A percentile compares a stretch with the other conserved stretches of the same genome.
phyloP scores from a whole-genome alignment of 2,888 invertebrate species.

The Encarsia formosa region DNA sequence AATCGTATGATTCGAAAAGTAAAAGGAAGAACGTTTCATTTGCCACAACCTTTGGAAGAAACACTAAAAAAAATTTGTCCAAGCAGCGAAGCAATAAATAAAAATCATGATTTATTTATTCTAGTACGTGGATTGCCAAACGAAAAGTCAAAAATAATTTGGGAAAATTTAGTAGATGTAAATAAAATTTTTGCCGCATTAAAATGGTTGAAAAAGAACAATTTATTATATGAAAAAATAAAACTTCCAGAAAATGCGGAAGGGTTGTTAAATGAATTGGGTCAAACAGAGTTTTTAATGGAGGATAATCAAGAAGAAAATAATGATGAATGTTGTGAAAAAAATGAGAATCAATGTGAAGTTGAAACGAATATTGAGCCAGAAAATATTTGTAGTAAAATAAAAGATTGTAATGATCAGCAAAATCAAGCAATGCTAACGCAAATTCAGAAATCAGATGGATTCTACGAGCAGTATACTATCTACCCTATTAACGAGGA shows the following conservation, averaged over 20 bases:
- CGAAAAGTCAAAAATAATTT: slow-evolving; percentile 34
- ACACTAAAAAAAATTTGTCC: slow-evolving; percentile 39
- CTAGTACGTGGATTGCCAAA: slow-evolving; percentile 37
- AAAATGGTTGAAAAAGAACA: slow-evolving; percentile 36
- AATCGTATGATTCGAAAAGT: slow-evolving; percentile 28
- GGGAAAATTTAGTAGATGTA: slow-evolving; percentile 16
- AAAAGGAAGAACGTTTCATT: slow-evolving; percentile 36
- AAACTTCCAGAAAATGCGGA: slow-evolving; percentile 27
- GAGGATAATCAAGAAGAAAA: not conserved
- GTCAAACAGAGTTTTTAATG: not conserved
- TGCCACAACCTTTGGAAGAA: slow-evolving; percentile 41
- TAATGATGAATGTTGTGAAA: not conserved
- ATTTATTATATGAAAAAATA: slow-evolving; percentile 35
- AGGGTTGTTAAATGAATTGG: not conserved
- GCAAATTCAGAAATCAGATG: slow-evolving; percentile 18
- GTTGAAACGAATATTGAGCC: not conserved
- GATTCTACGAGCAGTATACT: slow-evolving; percentile 24
- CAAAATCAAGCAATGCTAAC: slow-evolving; percentile 12
- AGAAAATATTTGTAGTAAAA: too few species aligned
- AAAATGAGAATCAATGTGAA: not conserved
- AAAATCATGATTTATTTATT: slow-evolving; percentile 37
- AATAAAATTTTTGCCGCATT: slow-evolving; percentile 23
- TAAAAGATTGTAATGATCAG: too few species aligned
- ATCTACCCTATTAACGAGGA: slow-evolving; percentile 28
- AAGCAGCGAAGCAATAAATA: slow-evolving; percentile 34